Base-by-base conservation (phyloP, 2,797 vertebrate genomes). In the Lithobates sylvaticus region DNA sequence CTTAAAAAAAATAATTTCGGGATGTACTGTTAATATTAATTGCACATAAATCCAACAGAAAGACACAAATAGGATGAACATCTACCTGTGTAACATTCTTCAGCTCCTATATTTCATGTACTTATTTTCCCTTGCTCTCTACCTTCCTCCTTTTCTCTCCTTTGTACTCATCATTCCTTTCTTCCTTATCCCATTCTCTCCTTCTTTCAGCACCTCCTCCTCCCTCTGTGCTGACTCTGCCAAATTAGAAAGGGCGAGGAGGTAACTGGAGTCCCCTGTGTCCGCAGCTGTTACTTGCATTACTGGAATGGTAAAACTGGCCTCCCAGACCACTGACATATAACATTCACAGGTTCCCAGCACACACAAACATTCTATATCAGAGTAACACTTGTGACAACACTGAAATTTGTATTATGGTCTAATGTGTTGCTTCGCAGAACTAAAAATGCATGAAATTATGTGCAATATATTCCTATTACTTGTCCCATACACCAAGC, bases 221-320 rank as follows among this genome's bases (percentile, higher is more conserved):
- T 47, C 61, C 75, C 88, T 77, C 88, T 26, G 83, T 36, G 85
- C 85, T 89, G 89, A 89, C 89, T 85, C 84, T 88, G 87, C 89
- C 87, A 89, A 84, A 85, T 80, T 84, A 65, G 71, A 89, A 89
- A 89, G 89, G 89, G 88, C 86, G 85, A 84, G 39, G 32, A 34
- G 36, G 89, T 89, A 89, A 89, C 58, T 26, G 39, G 83, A 89
- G 75, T 85, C 87, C 85, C 42, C 26, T 75, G 61, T 81, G 87
- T 61, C 81, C 82, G 80, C 89, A 87, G 89, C 89, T 88, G 89
- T 86, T 86, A 79, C 73, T 78, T 67, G 85, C 84, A 76, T 88
- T 89, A 88, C 76, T 85, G 83, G 73, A 29, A 68, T 68, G 73
- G 88, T 81, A 88, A 88, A 85, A 78, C 84, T 86, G 84, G 88